phyloP scores from a whole-genome alignment of 2,888 invertebrate genomes.

The Drosophila mimetica region DNA sequence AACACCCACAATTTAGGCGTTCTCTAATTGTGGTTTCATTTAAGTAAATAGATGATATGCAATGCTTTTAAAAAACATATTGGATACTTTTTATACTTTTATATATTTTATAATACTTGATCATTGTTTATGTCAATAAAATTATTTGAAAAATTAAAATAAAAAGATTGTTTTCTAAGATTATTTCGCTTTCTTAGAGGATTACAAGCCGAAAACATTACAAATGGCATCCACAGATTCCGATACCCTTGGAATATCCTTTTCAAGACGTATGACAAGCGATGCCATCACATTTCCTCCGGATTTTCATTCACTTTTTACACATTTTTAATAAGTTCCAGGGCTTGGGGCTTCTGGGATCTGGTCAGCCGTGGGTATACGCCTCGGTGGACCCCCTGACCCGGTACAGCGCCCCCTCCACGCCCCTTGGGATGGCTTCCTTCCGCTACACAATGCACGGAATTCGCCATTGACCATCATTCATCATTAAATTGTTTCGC shows the following conservation, averaged over 20 bases:
- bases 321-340: slow-evolving; percentile 34
- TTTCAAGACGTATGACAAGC: slow-evolving; percentile 14
- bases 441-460: slow-evolving; percentile 22
- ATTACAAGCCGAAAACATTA: background rate
- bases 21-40: background rate
- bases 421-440: slow-evolving; percentile 1
- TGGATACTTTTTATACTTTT: background rate
- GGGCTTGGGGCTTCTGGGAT: slow-evolving; percentile 2
- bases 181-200: background rate
- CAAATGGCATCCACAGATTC: background rate
- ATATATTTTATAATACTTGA: background rate
- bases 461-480: slow-evolving; percentile 73
- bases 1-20: too few relatives aligned
- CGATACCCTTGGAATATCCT: background rate
- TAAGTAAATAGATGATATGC: too few relatives aligned
- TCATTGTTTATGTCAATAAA: background rate
- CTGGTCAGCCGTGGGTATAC: slow-evolving; percentile 25
- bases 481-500: slow-evolving; percentile 80
- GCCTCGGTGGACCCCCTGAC: slow-evolving; percentile 3
- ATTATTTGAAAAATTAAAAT: background rate
- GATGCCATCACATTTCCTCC: slow-evolving; percentile 8
- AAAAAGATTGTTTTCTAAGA: background rate
- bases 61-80: background rate
- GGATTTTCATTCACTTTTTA: slow-evolving; percentile 25
- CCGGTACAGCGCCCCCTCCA: background rate